phyloP scores from a whole-genome alignment of 2,888 invertebrate genomes.

The Heliconius ismenius region DNA sequence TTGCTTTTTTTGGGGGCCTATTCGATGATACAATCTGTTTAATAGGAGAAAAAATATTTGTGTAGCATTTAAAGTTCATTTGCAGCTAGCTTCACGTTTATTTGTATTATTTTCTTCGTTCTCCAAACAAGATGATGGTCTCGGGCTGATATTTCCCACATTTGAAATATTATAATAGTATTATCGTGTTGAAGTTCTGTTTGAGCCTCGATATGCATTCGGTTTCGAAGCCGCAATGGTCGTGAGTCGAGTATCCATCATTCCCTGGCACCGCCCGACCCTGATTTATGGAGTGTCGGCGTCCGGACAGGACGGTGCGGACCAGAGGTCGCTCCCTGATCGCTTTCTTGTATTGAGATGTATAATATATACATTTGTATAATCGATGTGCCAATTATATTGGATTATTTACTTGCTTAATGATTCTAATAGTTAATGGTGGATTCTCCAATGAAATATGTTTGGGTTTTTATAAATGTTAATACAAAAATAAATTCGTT shows the following conservation, averaged over 20 bases:
- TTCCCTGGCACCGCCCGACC: slow-evolving; percentile 37
- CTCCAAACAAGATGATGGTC: not conserved
- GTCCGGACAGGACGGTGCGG: slow-evolving; percentile 50
- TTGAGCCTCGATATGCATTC: slow-evolving; percentile 14
- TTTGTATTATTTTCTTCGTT: not conserved
- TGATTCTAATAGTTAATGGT: not conserved
- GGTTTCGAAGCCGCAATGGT: slow-evolving; percentile 32
- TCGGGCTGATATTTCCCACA: not conserved
- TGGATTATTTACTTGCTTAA: slow-evolving; percentile 12
- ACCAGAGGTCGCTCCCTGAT: slow-evolving; percentile 46
- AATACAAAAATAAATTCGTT: not conserved
- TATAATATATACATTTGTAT: slow-evolving; percentile 22
- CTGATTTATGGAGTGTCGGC: slow-evolving; percentile 67
- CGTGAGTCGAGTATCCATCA: slow-evolving; percentile 42
- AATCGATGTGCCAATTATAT: slow-evolving; percentile 19
- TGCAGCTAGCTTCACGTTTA: not conserved
- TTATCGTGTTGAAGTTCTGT: slow-evolving; percentile 15
- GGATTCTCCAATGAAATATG: not conserved
- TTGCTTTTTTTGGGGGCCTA: slow-evolving; percentile 46
- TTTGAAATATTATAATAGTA: slow-evolving; percentile 25
- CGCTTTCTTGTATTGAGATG: slow-evolving; percentile 41
- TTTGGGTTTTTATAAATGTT: not conserved
- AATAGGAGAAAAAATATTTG: slow-evolving; percentile 11
- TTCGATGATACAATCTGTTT: slow-evolving; percentile 30
- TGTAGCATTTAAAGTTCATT: not conserved